Conservation (phyloP, 2,113 vertebrate genomes). For the Pyxicephalus adspersus region DNA sequence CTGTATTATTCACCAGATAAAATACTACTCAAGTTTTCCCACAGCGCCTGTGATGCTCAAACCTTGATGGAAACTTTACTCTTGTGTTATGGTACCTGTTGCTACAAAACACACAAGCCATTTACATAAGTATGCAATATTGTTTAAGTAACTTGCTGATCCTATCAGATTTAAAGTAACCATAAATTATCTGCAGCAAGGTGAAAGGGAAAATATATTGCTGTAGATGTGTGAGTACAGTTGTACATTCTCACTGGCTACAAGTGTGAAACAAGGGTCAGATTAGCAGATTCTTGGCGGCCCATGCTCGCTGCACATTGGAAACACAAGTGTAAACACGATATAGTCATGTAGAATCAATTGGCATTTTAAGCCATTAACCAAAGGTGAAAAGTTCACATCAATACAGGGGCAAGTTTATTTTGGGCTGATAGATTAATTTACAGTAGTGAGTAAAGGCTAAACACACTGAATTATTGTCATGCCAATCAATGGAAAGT, state of each 20-base stretch:
- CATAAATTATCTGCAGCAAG: conserved; percentile 62
- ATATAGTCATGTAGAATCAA: conserved; percentile 40
- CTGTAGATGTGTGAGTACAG: conserved; percentile 57
- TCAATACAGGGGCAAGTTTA: conserved; percentile 19
- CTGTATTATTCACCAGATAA: not conserved
- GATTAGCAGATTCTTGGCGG: conserved; percentile 53
- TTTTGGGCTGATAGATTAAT: conserved; percentile 17
- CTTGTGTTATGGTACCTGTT: conserved; percentile 90
- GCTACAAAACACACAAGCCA: conserved; percentile 90
- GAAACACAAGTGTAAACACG: conserved; percentile 56
- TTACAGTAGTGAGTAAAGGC: not conserved
- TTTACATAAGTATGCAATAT: conserved; percentile 89
- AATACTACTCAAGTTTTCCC: not conserved
- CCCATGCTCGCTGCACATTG: not conserved
- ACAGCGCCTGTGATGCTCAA: not conserved
- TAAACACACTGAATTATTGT: not conserved
- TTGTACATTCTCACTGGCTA: conserved; percentile 64
- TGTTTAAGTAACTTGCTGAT: conserved; percentile 91
- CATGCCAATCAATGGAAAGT: not conserved
- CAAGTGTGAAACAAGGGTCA: conserved; percentile 58
- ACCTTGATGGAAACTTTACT: conserved; percentile 26
- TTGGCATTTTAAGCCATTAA: conserved; percentile 1
- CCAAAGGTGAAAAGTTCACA: conserved; percentile 29
- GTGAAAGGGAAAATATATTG: conserved; percentile 65
- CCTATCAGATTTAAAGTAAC: conserved; percentile 84